phyloP scores from a whole-genome alignment of 2,113 vertebrate genomes.

The Cathartes aura region DNA sequence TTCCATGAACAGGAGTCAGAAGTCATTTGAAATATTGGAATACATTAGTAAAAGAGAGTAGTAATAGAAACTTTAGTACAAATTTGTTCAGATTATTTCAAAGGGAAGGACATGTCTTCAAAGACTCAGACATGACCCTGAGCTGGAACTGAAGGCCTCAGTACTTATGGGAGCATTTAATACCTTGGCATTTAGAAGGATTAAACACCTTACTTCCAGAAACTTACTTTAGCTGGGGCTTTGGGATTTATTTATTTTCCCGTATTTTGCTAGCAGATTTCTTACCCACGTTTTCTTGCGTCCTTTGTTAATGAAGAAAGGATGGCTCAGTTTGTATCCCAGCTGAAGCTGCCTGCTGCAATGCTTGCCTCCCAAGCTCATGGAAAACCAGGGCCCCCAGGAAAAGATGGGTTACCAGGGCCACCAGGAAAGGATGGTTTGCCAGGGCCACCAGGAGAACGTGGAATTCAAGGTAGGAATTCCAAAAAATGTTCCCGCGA shows the following conservation, averaged over 20 bases:
- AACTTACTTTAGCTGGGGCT: neutral
- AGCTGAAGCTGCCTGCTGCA: constrained; percentile 88
- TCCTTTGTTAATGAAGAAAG: constrained; percentile 76
- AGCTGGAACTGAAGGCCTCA: neutral
- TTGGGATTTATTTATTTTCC: neutral
- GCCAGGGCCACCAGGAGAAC: constrained; percentile 89
- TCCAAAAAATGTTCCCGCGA: neutral
- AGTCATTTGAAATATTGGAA: neutral
- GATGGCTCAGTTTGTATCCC: constrained; percentile 78
- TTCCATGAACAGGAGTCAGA: neutral
- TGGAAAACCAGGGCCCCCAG: constrained; percentile 88
- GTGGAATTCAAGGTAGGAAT: constrained; percentile 90
- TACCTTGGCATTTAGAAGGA: neutral
- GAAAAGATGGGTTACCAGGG: constrained; percentile 90
- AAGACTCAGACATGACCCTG: neutral
- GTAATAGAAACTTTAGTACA: neutral
- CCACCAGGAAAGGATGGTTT: constrained; percentile 89
- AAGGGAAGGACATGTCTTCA: neutral
- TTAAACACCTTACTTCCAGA: neutral
- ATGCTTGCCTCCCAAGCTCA: constrained; percentile 88
- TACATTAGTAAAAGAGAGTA: neutral
- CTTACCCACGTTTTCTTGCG: neutral
- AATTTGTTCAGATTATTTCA: neutral
- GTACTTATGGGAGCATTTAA: neutral
- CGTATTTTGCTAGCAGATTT: neutral